Evolutionary conservation across 2,888 invertebrate species (phyloP).

Genomic region (Ophion obscuratus): DNA sequence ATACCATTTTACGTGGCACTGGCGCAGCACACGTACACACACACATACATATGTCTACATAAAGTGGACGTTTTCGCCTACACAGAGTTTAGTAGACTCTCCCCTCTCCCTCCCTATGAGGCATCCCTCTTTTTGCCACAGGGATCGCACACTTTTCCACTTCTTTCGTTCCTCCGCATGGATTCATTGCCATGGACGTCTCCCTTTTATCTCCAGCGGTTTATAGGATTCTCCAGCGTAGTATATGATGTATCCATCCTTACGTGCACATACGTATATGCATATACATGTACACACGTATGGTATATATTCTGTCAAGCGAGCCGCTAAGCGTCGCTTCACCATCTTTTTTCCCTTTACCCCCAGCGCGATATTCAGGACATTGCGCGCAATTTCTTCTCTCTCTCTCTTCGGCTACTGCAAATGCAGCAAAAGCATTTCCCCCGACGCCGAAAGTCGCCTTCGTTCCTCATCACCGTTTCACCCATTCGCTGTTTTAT

Average conservation of each 20-base stretch:
- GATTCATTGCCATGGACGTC: slow-evolving; percentile 34
- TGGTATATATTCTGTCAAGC: slow-evolving; percentile 42
- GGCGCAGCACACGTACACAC: background rate
- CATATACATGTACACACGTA: slow-evolving; percentile 2
- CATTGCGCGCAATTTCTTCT: slow-evolving; percentile 51
- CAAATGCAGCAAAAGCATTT: slow-evolving; percentile 48
- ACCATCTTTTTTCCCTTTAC: slow-evolving; percentile 46
- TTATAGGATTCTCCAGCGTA: slow-evolving; percentile 58
- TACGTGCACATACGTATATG: background rate
- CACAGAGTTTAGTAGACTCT: slow-evolving; percentile 64
- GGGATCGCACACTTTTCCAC: slow-evolving; percentile 23
- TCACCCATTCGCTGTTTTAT: slow-evolving; percentile 22
- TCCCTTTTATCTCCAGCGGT: slow-evolving; percentile 57
- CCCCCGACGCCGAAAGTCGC: slow-evolving; percentile 39
- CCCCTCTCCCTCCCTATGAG: slow-evolving; percentile 36
- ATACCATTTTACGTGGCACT: slow-evolving; percentile 28
- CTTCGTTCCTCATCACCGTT: slow-evolving; percentile 14
- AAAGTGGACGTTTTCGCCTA: slow-evolving; percentile 53
- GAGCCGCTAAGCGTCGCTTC: slow-evolving; percentile 58
- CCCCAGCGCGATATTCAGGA: slow-evolving; percentile 39
- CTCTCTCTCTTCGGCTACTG: background rate
- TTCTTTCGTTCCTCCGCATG: slow-evolving; percentile 39
- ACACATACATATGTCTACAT: background rate
- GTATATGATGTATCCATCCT: slow-evolving; percentile 4
- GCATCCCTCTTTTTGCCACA: slow-evolving; percentile 40